phyloP scores from a whole-genome alignment of 2,797 vertebrate species.

The Eptatretus atami region DNA sequence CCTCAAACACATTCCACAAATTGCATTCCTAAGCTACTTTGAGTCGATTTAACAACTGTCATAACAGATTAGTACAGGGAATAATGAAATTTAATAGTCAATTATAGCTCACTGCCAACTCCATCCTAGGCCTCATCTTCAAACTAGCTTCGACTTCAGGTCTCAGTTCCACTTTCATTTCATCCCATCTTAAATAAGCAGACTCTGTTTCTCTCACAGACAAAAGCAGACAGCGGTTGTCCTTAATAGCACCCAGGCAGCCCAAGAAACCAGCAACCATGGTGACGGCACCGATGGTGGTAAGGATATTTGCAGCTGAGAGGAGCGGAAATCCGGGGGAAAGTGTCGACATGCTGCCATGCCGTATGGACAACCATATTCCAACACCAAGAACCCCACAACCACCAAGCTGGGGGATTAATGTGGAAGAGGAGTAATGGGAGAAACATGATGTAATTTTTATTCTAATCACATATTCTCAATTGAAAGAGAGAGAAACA shows the following conservation, averaged over 20 bases:
- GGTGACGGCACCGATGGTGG: conserved; percentile 47
- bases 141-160: no score
- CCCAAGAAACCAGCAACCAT: conserved; percentile 97
- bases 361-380: conserved; percentile 84
- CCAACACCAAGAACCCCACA: conserved; percentile 90
- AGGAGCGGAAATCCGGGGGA: conserved; percentile 71
- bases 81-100: no score
- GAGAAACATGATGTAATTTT: not conserved
- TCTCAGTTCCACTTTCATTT: no score
- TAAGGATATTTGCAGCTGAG: conserved; percentile 80
- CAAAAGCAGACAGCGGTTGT: conserved; percentile 62
- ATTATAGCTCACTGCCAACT: no score
- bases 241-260: conserved; percentile 78
- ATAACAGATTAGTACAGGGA: no score
- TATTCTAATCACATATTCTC: not conserved
- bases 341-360: conserved; percentile 89
- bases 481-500: not conserved
- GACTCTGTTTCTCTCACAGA: no score
- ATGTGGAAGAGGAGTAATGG: not conserved
- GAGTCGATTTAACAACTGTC: no score
- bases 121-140: no score
- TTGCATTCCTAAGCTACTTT: no score
- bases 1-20: no score
- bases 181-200: no score
- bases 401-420: conserved; percentile 40